Evolutionary conservation across 2,113 vertebrate genomes (phyloP).

Genomic region (Barbus barbus): DNA sequence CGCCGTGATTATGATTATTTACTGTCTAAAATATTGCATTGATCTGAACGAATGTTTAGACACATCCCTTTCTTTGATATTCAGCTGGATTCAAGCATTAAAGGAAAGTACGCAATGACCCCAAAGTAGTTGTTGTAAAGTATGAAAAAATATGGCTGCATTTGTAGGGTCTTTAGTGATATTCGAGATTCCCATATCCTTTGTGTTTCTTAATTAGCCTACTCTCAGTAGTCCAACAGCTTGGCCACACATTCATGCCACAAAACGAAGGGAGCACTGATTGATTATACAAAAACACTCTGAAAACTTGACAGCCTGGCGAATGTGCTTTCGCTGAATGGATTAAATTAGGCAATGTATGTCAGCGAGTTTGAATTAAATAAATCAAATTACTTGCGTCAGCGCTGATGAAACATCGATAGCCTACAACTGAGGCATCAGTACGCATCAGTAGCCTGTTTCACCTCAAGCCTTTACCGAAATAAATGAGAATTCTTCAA

Average conservation of each 20-base stretch:
- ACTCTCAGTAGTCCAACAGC: not conserved
- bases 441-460: conserved; percentile 71
- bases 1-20: not conserved
- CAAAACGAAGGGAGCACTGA: not conserved
- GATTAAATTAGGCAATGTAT: conserved; percentile 67
- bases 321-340: conserved; percentile 61
- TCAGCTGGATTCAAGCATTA: not conserved
- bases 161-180: not conserved
- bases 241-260: conserved; percentile 3
- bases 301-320: conserved; percentile 72
- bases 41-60: not conserved
- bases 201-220: conserved; percentile 3
- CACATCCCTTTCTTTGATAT: not conserved
- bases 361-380: conserved; percentile 84
- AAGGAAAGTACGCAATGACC: not conserved
- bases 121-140: not conserved
- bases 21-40: not conserved
- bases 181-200: not conserved
- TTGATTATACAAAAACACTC: not conserved
- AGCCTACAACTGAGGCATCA: conserved; percentile 81
- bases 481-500: not conserved
- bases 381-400: conserved; percentile 93
- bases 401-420: conserved; percentile 93
- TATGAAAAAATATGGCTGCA: no score
- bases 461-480: conserved; percentile 29